phyloP scores from a whole-genome alignment of 1,140 invertebrate genomes.

The Oreohelix idahoensis region DNA sequence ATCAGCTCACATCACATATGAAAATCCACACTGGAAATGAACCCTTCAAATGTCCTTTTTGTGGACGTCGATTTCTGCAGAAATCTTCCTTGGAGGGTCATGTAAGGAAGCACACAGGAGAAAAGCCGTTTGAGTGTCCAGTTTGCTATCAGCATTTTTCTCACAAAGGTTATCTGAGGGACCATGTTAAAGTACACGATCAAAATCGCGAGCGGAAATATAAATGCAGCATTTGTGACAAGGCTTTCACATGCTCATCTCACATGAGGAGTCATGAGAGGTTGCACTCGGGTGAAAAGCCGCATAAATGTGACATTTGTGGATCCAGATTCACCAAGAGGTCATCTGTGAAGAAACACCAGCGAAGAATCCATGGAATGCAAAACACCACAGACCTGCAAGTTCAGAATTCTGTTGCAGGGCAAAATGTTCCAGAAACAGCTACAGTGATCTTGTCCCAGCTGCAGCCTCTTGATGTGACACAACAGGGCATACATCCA shows the following conservation, averaged over 20 bases:
- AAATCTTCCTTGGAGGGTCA: slow-evolving; percentile 37
- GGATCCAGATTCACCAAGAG: slow-evolving; percentile 27
- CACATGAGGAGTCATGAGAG: slow-evolving; percentile 74
- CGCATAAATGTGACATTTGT: slow-evolving; percentile 91
- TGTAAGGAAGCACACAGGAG: slow-evolving; percentile 42
- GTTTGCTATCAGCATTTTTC: slow-evolving; percentile 42
- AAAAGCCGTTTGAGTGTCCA: slow-evolving; percentile 41
- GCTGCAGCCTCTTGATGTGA: not conserved
- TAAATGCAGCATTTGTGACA: slow-evolving; percentile 42
- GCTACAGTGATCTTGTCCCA: not conserved
- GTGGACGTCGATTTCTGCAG: slow-evolving; percentile 31
- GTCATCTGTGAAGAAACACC: slow-evolving; percentile 17
- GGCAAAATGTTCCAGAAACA: not conserved
- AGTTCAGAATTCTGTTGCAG: not conserved
- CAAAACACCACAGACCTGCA: not conserved
- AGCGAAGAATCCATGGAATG: slow-evolving; percentile 19
- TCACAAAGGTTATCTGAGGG: slow-evolving; percentile 34
- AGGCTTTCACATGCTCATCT: slow-evolving; percentile 38
- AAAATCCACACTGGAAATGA: slow-evolving; percentile 39
- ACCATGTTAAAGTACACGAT: slow-evolving; percentile 42
- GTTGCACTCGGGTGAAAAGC: slow-evolving; percentile 95
- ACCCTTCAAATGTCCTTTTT: slow-evolving; percentile 37
- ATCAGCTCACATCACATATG: slow-evolving; percentile 36
- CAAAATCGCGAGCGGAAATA: slow-evolving; percentile 42
- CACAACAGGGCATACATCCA: not conserved